Evolutionary conservation across 2,888 invertebrate genomes (phyloP).

Genomic region (Clepsis dumicolana): DNA sequence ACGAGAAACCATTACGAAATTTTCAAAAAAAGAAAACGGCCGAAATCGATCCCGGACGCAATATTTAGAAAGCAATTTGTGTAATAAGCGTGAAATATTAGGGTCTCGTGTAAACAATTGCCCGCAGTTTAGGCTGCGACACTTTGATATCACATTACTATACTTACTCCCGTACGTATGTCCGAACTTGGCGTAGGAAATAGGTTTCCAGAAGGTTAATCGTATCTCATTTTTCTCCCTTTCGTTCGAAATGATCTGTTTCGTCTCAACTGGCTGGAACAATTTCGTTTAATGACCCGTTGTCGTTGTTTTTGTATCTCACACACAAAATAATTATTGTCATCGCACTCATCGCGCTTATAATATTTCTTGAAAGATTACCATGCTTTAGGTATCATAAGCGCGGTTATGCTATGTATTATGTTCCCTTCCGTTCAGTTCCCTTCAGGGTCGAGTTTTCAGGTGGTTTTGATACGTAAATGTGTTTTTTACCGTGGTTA

Average conservation of each 20-base stretch:
- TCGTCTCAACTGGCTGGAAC: background rate
- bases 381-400: background rate
- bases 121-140: constrained; percentile 18
- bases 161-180: constrained; percentile 65
- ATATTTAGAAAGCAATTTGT: constrained; percentile 35
- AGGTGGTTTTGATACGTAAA: too few relatives aligned
- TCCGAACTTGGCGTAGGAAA: constrained; percentile 48
- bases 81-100: constrained; percentile 38
- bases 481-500: too few relatives aligned
- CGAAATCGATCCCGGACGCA: constrained; percentile 15
- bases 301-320: too few relatives aligned
- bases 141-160: constrained; percentile 43
- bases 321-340: too few relatives aligned
- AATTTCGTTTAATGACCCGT: background rate
- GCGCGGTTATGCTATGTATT: too few relatives aligned
- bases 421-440: too few relatives aligned
- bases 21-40: constrained; percentile 7
- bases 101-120: constrained; percentile 36
- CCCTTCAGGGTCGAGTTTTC: too few relatives aligned
- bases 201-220: constrained; percentile 12
- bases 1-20: constrained; percentile 10
- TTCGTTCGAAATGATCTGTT: background rate
- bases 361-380: background rate
- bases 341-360: background rate
- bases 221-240: background rate